Evolutionary conservation across 2,888 invertebrate species (phyloP).

Genomic region (Chelonus formosanus): DNA sequence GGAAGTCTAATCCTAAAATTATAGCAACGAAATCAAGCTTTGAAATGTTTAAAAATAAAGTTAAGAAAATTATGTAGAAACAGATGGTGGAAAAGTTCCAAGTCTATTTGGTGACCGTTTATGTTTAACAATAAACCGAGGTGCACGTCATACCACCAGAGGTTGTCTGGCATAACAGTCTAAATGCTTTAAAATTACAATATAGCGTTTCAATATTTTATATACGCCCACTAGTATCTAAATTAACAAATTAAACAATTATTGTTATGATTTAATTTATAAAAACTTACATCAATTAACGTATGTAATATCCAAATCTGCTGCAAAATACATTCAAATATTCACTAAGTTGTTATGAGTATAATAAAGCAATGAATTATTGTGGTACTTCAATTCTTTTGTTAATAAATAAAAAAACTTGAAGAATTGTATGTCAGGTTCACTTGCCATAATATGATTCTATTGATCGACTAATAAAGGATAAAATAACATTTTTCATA

Average conservation of each 20-base stretch:
- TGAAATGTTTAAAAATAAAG: conserved; percentile 7
- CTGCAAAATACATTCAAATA: neutral
- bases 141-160: conserved; percentile 5
- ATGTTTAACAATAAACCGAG: conserved; percentile 12
- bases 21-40: neutral
- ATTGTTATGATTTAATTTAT: too few relatives aligned
- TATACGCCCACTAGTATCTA: too few relatives aligned
- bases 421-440: conserved; percentile 4
- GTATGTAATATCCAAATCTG: too few relatives aligned
- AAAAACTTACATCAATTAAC: too few relatives aligned
- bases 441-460: conserved; percentile 14
- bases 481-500: conserved; percentile 15
- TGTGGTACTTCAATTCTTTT: neutral
- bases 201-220: too few relatives aligned
- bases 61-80: neutral
- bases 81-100: conserved; percentile 10
- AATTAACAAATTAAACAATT: too few relatives aligned
- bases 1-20: neutral
- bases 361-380: neutral
- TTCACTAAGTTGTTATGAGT: neutral
- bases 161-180: conserved; percentile 1
- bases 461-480: conserved; percentile 16
- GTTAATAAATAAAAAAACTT: neutral
- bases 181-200: neutral
- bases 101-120: conserved; percentile 3